Conservation (phyloP, 2,888 invertebrate species). For the Mesorhabditis belari region DNA sequence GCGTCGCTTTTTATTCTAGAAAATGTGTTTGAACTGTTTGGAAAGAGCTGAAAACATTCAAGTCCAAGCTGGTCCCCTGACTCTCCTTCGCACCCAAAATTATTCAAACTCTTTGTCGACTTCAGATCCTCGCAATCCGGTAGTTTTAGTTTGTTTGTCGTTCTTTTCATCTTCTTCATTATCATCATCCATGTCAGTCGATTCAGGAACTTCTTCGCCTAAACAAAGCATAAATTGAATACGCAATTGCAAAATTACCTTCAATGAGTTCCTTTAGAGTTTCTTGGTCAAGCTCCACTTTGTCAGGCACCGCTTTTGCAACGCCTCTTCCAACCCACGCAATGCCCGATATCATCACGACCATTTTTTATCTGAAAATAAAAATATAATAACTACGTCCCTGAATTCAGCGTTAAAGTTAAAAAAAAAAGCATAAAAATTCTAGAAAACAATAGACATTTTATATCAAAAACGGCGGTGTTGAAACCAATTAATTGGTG, state of each 20-base stretch:
- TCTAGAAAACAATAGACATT: too few relatives aligned
- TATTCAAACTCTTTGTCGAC: neutral
- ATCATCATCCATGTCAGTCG: conserved; percentile 15
- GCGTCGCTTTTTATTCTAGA: too few relatives aligned
- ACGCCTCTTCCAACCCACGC: conserved; percentile 43
- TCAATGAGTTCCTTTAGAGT: conserved; percentile 40
- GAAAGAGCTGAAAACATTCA: too few relatives aligned
- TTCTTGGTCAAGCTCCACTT: conserved; percentile 34
- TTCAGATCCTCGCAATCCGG: conserved; percentile 8
- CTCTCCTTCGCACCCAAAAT: neutral
- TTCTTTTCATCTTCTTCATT: conserved; percentile 15
- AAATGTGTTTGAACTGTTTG: too few relatives aligned
- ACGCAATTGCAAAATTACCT: conserved; percentile 12
- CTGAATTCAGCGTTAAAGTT: neutral
- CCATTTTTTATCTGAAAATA: conserved; percentile 6
- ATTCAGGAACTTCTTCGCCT: conserved; percentile 12
- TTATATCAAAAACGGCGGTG: too few relatives aligned
- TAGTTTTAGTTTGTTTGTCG: conserved; percentile 7
- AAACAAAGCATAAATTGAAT: neutral
- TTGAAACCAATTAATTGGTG: too few relatives aligned
- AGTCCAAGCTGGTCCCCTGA: neutral
- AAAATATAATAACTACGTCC: neutral
- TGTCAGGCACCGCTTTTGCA: conserved; percentile 41
- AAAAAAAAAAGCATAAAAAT: too few relatives aligned
- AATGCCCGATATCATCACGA: conserved; percentile 34